Conservation (phyloP, 1,140 invertebrate species). For the Panulirus ornatus region DNA sequence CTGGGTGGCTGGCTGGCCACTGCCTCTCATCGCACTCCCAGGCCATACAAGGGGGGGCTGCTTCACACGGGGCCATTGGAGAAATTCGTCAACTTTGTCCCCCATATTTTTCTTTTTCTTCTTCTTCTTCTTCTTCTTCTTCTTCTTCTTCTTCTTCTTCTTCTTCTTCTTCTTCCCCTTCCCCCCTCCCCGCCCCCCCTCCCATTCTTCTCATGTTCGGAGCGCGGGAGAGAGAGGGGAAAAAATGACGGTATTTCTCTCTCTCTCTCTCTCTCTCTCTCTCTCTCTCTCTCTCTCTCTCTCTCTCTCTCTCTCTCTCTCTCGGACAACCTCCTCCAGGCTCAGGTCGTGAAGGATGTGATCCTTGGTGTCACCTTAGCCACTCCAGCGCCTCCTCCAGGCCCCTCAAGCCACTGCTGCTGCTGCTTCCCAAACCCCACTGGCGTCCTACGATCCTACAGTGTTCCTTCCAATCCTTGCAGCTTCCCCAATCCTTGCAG, state of each 20-base stretch:
- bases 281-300: slow-evolving; percentile 36
- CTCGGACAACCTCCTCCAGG: too few species aligned
- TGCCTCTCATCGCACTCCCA: not conserved
- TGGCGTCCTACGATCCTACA: too few species aligned
- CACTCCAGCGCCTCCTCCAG: slow-evolving; percentile 79
- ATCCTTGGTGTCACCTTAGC: not conserved
- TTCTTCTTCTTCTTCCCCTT: not conserved
- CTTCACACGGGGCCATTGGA: too few species aligned
- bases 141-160: not conserved
- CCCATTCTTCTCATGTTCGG: not conserved
- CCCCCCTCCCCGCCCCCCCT: not conserved
- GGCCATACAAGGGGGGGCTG: too few species aligned
- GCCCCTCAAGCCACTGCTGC: too few species aligned
- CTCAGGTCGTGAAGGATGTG: too few species aligned
- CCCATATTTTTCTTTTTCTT: not conserved
- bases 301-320: slow-evolving; percentile 1
- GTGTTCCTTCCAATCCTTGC: too few species aligned
- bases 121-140: not conserved
- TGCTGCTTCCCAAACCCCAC: too few species aligned
- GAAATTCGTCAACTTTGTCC: not conserved
- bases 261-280: slow-evolving; percentile 23
- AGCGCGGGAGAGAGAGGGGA: not conserved
- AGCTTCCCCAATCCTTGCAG: too few species aligned
- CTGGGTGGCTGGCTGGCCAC: not conserved
- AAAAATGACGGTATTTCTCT: not conserved